Evolutionary conservation across 2,797 vertebrate species (phyloP), one percentile per base, ranked within the genome.

Genomic region (Anas capensis): DNA sequence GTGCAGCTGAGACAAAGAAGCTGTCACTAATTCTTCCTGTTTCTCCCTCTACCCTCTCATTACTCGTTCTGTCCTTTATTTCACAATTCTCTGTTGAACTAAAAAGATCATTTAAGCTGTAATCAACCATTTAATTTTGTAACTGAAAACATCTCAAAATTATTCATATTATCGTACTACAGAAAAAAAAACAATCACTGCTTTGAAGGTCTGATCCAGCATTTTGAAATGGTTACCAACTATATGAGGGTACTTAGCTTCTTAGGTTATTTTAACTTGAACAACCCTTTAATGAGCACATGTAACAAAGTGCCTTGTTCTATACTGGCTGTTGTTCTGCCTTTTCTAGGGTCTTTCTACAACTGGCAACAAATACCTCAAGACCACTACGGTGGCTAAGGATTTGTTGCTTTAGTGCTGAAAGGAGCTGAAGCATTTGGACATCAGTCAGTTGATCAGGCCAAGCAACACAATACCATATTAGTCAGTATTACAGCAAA

Each of bases 401-500:
- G 92, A 98, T 93, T 98, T 98, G 62, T 95, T 31, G 90, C 98
- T 27, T 96, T 98, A 20, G 96, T 98, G 36, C 92, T 97, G 95
- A 97, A 98, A 79, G 98, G 97, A 19, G 69, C 79, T 23, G 97
- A 98, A 27, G 88, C 77, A 23, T 98, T 98, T 56, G 98, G 97
- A 61, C 90, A 48, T 2, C 97, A 98, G 80, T 96, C 85, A 3
- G 26, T 86, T 85, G 96, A 98, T 87, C 96, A 95, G 77, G 66
- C 91, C 48, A 98, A 97, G 65, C 97, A 96, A 24, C 98, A 98
- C 96, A 95, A 80, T 24, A 97, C 96, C 72, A 60, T 98, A 36
- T 91, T 98, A 48, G 96, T 98, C 68, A 98, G 97, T 86, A 96
- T 98, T 88, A 98, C 95, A 2, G 98, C 97, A 72, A 98, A 98